A percentile compares a stretch with the other conserved stretches of the same genome.
These are phyloP conservation scores for Drosophila merina DNA, from an alignment of 2,888 invertebrate species.

Conservation along the genomic window DNA sequence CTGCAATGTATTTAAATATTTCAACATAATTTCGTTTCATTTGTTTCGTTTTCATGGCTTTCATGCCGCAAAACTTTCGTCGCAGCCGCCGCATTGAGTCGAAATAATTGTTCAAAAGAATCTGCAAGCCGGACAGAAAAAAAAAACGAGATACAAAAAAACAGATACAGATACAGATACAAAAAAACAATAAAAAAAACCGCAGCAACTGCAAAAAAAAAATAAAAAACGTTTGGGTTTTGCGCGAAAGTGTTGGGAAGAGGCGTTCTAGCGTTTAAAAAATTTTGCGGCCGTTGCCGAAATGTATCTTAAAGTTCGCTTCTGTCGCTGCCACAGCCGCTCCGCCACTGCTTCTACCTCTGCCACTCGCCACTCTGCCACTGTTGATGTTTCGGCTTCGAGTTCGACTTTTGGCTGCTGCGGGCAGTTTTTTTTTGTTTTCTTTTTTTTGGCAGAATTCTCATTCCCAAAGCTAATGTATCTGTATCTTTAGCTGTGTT, in stretches of 20 bases:
- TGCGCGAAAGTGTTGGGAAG: constrained; percentile 79
- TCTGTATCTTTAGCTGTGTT: constrained; percentile 53
- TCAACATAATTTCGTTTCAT: constrained; percentile 72
- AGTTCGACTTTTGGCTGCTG: constrained; percentile 43
- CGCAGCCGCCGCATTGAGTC: constrained; percentile 17
- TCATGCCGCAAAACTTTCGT: constrained; percentile 36
- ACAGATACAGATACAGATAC: constrained; percentile 36
- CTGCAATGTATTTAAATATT: constrained; percentile 71
- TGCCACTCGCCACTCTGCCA: constrained; percentile 39
- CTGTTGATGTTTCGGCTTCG: constrained; percentile 29
- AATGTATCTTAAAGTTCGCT: constrained; percentile 67
- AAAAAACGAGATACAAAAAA: constrained; percentile 40
- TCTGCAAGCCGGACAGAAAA: constrained; percentile 57
- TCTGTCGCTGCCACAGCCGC: too few relatives aligned
- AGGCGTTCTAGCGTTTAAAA: constrained; percentile 83
- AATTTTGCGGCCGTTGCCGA: constrained; percentile 62
- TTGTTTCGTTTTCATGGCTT: constrained; percentile 41
- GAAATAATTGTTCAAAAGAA: constrained; percentile 77
- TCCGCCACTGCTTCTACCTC: constrained; percentile 29
- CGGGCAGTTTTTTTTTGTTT: constrained; percentile 46
- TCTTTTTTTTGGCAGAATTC: constrained; percentile 36
- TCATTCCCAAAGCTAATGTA: constrained; percentile 50
- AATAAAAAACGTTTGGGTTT: constrained; percentile 24
- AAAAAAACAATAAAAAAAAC: constrained; percentile 68
- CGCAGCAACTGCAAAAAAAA: constrained; percentile 59